Evolutionary conservation across 2,888 invertebrate genomes (phyloP), one percentile per base, ranked within the genome.

Genomic region (Rhamnusium bicolor): DNA sequence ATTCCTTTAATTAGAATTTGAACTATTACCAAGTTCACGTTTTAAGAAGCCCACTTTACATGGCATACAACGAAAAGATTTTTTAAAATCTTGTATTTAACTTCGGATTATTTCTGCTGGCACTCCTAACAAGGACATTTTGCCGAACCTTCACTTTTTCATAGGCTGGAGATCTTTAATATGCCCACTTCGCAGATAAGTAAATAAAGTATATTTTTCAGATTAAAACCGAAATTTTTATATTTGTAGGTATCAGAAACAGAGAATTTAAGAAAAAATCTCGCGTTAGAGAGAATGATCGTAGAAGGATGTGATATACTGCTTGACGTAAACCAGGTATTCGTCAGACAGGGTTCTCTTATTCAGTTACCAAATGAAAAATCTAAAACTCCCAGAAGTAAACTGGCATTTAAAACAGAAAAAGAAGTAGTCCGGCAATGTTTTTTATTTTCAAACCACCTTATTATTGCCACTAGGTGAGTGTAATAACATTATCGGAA

Each of bases 291-390:
- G 87, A 90, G 97, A 60, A 97, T 97, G 96, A 97, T 97, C 76
- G 94, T 96, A 1, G 97, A 97, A 86, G 97, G 97, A 14, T 97
- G 97, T 87, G 97, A 97, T 85, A 96, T 97, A 82, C 90, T 97
- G 53, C 89, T 97, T 63, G 97, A 97, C 84, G 96, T 97, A 19
- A 97, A 96, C 88, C 97, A 97, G 90, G 96, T 97, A 29, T 97
- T 97, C 88, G 96, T 97, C 49, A 90, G 97, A 79, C 96, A 97
- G 92, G 95, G 95, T 49, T 92, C 93, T 12, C 88, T 96, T 27
- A 92, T 95, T 10, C 96, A 95, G 89, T 91, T 95, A 74, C 91
- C 93, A 8, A 87, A 87, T 40, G 92, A 92, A 65, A 92, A 91
- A 83, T 88, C 89, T 32, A 90, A 90, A 80, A 86, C 88, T n/a